Evolutionary conservation across 2,113 vertebrate genomes (phyloP).

Genomic region (Halichoerus grypus): DNA sequence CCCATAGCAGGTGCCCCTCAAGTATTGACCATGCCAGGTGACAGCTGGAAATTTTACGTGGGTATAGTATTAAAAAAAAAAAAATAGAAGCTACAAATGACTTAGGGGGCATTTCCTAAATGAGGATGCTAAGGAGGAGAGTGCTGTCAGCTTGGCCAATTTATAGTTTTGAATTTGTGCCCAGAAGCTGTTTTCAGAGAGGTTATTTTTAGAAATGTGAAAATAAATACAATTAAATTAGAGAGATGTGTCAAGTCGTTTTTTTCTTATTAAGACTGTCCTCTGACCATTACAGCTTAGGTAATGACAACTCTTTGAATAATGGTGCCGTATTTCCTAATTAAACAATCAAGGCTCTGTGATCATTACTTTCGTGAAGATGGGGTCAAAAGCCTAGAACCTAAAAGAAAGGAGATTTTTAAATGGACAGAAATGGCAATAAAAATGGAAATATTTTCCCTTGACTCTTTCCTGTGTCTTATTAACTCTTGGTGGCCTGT

Average conservation of each 20-base stretch:
- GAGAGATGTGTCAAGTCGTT: constrained; percentile 58
- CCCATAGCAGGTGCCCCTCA: neutral
- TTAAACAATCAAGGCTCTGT: constrained; percentile 71
- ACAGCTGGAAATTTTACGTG: fast-evolving
- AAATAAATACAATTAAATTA: constrained; percentile 82
- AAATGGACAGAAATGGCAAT: constrained; percentile 54
- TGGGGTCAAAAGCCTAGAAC: constrained; percentile 64
- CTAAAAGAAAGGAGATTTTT: constrained; percentile 65
- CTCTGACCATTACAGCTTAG: constrained; percentile 69
- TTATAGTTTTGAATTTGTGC: constrained; percentile 73
- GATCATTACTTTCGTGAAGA: constrained; percentile 64
- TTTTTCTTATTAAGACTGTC: constrained; percentile 56
- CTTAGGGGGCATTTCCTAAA: constrained; percentile 19
- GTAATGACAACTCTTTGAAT: constrained; percentile 80
- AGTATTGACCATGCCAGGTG: neutral
- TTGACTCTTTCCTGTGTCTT: neutral
- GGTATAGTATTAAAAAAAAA: neutral
- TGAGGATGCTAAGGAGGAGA: neutral
- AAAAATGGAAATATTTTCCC: constrained; percentile 54
- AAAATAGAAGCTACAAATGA: neutral
- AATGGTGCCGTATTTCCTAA: constrained; percentile 72
- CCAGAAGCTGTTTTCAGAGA: constrained; percentile 75
- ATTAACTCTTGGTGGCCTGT: constrained; percentile 48
- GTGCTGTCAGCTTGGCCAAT: neutral
- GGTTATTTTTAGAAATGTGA: constrained; percentile 78